Evolutionary conservation across 2,113 vertebrate species (phyloP).

Genomic region (human (Homo sapiens)): GRCh38 chr14:37617501-37618000

Average conservation of each 20-base stretch:
- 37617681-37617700: neutral
- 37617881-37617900: neutral
- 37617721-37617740: neutral
- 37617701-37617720: conserved; percentile 37
- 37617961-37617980: neutral
- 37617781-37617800: conserved; percentile 18
- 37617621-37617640: neutral
- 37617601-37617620: conserved; percentile 14
- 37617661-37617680: neutral
- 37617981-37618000: neutral
- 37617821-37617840: conserved; percentile 14
- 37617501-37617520: neutral
- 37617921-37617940: neutral
- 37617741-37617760: neutral
- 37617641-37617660: neutral
- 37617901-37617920: neutral
- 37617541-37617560: neutral
- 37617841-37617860: neutral
- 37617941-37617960: neutral
- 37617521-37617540: neutral
- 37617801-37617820: neutral
- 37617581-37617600: neutral
- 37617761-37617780: neutral
- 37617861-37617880: neutral
- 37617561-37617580: neutral